Evolutionary conservation across 2,113 vertebrate genomes (phyloP).

Genomic region (Mionectes macconnelli): DNA sequence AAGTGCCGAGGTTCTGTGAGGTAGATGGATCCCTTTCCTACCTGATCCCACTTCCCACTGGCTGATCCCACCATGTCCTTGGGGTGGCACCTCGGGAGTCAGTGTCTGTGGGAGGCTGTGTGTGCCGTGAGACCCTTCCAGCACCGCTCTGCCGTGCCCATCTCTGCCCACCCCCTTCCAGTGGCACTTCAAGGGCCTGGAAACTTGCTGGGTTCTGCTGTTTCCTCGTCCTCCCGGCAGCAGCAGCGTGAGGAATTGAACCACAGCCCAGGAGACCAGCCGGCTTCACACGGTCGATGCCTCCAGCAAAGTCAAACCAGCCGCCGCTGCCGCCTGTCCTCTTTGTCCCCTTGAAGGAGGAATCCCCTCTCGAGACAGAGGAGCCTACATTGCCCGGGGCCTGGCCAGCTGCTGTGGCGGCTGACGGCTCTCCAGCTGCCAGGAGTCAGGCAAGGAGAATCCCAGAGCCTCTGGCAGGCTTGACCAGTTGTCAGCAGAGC

Average conservation of each 20-base stretch:
- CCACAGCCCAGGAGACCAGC: conserved; percentile 55
- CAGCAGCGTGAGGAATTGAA: conserved; percentile 33
- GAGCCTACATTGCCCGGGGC: conserved; percentile 29
- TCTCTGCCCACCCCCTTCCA: neutral
- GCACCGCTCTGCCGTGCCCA: neutral
- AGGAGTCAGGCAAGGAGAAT: neutral
- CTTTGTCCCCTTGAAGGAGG: conserved; percentile 59
- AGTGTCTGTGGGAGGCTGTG: neutral
- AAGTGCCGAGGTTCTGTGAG: neutral
- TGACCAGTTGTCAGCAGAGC: neutral
- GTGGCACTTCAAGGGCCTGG: conserved; percentile 49
- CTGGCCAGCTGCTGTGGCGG: neutral
- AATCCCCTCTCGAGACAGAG: conserved; percentile 14
- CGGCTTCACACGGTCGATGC: conserved; percentile 26
- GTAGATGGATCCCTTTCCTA: neutral
- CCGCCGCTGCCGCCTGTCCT: conserved; percentile 10
- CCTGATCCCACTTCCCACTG: accelerated
- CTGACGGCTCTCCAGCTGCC: neutral
- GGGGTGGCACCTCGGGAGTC: neutral
- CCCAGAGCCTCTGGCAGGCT: neutral
- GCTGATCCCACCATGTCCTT: neutral
- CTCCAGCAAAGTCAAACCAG: conserved; percentile 66
- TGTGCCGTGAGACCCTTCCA: neutral
- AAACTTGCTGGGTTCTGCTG: conserved; percentile 51
- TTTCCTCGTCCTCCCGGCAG: conserved; percentile 4